Evolutionary conservation across 37 sponge, comb jelly and placozoan genomes (phyloP).

Genomic region (Mnemiopsis leidyi): DNA sequence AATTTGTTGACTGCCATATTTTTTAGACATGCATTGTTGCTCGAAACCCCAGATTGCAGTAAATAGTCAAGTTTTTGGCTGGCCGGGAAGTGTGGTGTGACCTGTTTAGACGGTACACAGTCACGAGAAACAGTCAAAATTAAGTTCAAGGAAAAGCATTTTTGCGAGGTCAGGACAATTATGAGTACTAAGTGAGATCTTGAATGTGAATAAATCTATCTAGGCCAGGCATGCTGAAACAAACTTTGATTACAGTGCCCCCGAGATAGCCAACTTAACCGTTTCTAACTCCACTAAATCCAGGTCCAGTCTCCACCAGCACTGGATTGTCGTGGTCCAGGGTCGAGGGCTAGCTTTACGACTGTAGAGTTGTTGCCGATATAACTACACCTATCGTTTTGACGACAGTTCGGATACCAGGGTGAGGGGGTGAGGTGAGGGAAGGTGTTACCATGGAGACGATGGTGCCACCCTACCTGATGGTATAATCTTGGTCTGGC

Average conservation of each 20-base stretch:
- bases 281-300: no score
- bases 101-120: neutral
- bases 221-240: neutral
- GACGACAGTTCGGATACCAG: neutral
- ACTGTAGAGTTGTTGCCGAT: neutral
- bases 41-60: neutral
- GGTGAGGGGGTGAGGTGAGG: neutral
- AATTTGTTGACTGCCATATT: neutral
- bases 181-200: neutral
- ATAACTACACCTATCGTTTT: neutral
- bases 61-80: no score
- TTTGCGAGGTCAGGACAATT: no score
- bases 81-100: no score
- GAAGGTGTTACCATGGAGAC: neutral
- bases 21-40: neutral
- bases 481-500: conserved; percentile 15
- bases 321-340: neutral
- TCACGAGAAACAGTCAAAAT: neutral
- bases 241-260: no score
- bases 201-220: neutral
- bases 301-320: neutral
- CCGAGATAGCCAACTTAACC: no score
- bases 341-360: neutral
- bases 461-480: neutral
- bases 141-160: neutral